Percentiles rank a stretch among this genome's conserved stretches.
Conservation (phyloP, 2,113 vertebrate species). For the Ophthalmotilapia sp. region DNA sequence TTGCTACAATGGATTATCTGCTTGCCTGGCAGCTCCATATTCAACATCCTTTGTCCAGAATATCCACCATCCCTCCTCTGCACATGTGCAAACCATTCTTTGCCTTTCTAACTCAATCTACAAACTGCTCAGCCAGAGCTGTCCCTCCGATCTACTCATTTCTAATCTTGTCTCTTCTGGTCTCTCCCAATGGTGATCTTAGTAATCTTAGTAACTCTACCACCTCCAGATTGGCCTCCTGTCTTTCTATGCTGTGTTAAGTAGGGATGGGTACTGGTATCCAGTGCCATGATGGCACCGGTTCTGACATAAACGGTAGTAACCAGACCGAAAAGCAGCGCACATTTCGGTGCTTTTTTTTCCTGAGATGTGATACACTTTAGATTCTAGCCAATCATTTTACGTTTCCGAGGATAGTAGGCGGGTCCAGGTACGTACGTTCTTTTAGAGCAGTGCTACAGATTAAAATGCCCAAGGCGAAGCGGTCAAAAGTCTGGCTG, state of each 20-base stretch:
- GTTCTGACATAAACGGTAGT: no score
- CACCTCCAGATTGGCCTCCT: not conserved
- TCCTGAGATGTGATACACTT: no score
- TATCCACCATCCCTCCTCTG: not conserved
- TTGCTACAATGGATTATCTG: not conserved
- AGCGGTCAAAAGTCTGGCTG: no score
- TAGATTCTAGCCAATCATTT: no score
- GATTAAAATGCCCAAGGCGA: no score
- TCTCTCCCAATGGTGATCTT: not conserved
- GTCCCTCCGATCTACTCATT: fast-evolving
- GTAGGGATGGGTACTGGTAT: not conserved
- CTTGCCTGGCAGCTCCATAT: not conserved
- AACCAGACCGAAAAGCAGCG: no score
- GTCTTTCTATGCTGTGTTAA: not conserved
- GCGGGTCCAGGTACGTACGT: no score
- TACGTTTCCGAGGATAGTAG: no score
- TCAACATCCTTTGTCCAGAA: not conserved
- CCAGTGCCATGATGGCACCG: no score
- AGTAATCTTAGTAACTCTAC: not conserved
- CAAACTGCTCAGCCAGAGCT: not conserved
- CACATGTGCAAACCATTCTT: not conserved
- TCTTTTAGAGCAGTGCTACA: no score
- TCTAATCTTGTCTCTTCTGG: not conserved
- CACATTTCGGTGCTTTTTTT: no score
- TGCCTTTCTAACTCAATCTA: not conserved